These are phyloP conservation scores for Morinoia aosen DNA, from an alignment of 2,888 invertebrate species.

Conservation along the genomic window DNA sequence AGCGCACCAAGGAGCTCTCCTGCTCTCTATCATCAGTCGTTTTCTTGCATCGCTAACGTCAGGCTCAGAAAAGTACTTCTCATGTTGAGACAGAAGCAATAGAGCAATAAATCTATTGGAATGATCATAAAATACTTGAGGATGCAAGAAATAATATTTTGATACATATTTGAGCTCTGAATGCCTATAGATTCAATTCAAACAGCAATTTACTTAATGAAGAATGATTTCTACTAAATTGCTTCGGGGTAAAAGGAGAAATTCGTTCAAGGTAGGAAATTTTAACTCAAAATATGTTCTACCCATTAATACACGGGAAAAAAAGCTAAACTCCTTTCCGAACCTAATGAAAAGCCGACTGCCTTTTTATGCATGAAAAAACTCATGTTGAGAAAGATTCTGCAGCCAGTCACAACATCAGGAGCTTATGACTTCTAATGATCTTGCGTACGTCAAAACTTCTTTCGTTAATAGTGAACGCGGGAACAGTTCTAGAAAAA, in stretches of 20 bases:
- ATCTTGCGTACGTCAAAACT: background rate
- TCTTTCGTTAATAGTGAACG: constrained; percentile 8
- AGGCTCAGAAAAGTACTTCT: background rate
- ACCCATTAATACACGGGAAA: background rate
- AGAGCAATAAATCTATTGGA: background rate
- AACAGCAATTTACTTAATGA: background rate
- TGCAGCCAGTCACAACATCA: background rate
- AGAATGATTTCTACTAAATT: background rate
- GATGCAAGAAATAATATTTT: background rate
- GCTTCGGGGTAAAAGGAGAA: background rate
- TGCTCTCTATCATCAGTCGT: background rate
- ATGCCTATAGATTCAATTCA: background rate
- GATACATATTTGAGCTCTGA: background rate
- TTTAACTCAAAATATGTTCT: background rate
- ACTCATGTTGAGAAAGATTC: background rate
- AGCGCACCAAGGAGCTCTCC: background rate
- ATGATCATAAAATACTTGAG: background rate
- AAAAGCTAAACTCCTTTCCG: background rate
- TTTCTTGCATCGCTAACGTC: background rate
- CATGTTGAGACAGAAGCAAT: background rate
- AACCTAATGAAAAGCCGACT: background rate
- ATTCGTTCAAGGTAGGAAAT: background rate
- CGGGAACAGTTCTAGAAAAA: background rate
- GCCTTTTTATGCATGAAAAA: background rate
- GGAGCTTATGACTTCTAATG: background rate